A percentile compares a stretch with the other conserved stretches of the same genome.
phyloP scores from a whole-genome alignment of 1,140 invertebrate genomes.

The Trichomalopsis sarcophagae region DNA sequence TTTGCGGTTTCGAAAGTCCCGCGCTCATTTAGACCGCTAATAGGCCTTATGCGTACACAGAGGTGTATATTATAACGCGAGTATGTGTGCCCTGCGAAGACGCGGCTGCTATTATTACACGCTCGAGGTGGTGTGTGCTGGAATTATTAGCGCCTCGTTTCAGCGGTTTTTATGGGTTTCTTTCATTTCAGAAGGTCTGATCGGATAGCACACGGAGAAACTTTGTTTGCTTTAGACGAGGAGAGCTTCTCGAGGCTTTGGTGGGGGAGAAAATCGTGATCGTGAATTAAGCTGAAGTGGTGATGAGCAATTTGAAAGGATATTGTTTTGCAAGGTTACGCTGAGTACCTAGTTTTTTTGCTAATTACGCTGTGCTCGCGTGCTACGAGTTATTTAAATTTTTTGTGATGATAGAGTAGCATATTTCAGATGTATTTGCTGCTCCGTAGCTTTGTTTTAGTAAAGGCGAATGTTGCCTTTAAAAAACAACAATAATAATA shows the following conservation, averaged over 20 bases:
- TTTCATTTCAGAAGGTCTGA: not conserved
- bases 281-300: not conserved
- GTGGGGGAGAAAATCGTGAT: no score
- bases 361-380: not conserved
- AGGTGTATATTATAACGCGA: not conserved
- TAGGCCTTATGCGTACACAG: not conserved
- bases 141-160: not conserved
- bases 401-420: not conserved
- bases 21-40: not conserved
- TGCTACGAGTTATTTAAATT: not conserved
- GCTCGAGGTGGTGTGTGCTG: not conserved
- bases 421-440: no score
- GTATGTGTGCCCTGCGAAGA: not conserved
- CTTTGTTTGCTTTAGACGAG: no score
- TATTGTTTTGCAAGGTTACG: not conserved
- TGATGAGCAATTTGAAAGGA: not conserved
- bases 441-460: no score
- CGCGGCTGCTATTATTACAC: not conserved
- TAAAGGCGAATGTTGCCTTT: no score
- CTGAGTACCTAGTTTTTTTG: not conserved
- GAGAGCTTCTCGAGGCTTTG: no score
- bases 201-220: no score
- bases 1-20: constrained; percentile 24
- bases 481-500: no score
- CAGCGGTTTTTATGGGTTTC: not conserved